Percentiles rank a stretch among this genome's conserved stretches.
These are phyloP conservation scores for Arremon aurantiirostris DNA, from an alignment of 2,797 vertebrate genomes.

Conservation along the genomic window DNA sequence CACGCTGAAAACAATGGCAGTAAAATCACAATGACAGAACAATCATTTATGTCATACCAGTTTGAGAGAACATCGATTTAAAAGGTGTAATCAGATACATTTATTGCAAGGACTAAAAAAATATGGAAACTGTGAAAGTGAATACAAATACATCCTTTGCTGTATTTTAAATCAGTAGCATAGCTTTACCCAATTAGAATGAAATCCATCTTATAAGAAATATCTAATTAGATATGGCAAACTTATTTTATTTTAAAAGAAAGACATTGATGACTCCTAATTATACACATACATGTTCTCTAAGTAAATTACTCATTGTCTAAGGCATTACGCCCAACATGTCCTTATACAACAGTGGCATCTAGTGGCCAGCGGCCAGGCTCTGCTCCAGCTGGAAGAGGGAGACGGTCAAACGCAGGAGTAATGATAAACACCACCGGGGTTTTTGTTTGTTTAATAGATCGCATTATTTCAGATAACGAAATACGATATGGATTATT, in stretches of 20 bases:
- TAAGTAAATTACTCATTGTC: slow-evolving; percentile 76
- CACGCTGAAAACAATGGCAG: slow-evolving; percentile 2
- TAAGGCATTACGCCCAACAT: neutral
- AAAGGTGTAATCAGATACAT: slow-evolving; percentile 61
- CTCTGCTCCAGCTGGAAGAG: neutral
- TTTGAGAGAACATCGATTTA: slow-evolving; percentile 56
- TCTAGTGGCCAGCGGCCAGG: slow-evolving; percentile 71
- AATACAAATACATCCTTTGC: slow-evolving; percentile 23
- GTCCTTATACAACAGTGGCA: slow-evolving; percentile 80
- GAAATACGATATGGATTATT: slow-evolving; percentile 14
- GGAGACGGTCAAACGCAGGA: neutral
- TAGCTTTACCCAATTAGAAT: slow-evolving; percentile 73
- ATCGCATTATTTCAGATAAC: neutral
- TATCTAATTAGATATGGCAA: slow-evolving; percentile 82
- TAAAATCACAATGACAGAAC: slow-evolving; percentile 40
- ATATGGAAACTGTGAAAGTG: slow-evolving; percentile 2
- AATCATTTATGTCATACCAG: slow-evolving; percentile 28
- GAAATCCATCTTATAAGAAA: slow-evolving; percentile 75
- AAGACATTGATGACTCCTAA: slow-evolving; percentile 76
- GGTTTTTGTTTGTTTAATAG: neutral
- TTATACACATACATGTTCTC: slow-evolving; percentile 72
- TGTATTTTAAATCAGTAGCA: slow-evolving; percentile 54
- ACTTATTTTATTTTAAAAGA: slow-evolving; percentile 76
- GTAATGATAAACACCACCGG: neutral
- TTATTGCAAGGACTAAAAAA: slow-evolving; percentile 46